Percentiles rank a stretch among this genome's conserved stretches.
Evolutionary conservation across 1,140 invertebrate species (phyloP).

Genomic region (Drosophila malerkotliana): DNA sequence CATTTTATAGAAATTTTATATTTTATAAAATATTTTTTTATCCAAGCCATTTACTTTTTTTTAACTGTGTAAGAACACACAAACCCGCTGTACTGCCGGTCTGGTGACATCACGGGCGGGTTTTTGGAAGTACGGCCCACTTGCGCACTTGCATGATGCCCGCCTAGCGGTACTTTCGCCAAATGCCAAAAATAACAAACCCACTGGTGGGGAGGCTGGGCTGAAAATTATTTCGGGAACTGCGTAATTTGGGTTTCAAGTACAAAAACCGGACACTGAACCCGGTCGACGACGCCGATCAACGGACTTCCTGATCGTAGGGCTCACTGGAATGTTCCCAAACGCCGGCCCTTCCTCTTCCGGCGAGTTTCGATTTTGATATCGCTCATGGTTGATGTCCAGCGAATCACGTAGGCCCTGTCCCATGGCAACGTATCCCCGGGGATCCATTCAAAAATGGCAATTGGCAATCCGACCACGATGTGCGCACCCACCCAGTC

Average conservation of each 20-base stretch:
- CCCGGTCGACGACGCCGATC: constrained; percentile 36
- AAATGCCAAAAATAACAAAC: constrained; percentile 49
- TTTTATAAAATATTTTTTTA: no score
- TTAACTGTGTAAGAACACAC: neutral
- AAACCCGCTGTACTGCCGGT: constrained; percentile 12
- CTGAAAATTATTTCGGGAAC: constrained; percentile 62
- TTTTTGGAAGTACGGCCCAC: constrained; percentile 32
- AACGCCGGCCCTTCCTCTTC: constrained; percentile 38
- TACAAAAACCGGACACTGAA: constrained; percentile 77
- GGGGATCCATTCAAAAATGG: neutral
- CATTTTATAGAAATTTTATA: no score
- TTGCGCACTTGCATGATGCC: constrained; percentile 51
- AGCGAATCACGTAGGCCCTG: constrained; percentile 49
- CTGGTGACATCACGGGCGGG: constrained; percentile 58
- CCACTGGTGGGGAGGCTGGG: constrained; percentile 23
- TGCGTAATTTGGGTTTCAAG: constrained; percentile 80
- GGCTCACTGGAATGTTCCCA: constrained; percentile 17
- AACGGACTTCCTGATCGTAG: constrained; percentile 55
- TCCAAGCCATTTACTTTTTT: neutral
- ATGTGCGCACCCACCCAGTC: constrained; percentile 26
- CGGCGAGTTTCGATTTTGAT: constrained; percentile 11
- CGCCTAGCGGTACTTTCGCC: constrained; percentile 70
- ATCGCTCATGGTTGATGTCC: constrained; percentile 32
- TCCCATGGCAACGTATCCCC: constrained; percentile 18
- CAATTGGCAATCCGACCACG: constrained; percentile 48